Conservation (phyloP, 2,888 invertebrate species). For the Plebejus melissa region DNA sequence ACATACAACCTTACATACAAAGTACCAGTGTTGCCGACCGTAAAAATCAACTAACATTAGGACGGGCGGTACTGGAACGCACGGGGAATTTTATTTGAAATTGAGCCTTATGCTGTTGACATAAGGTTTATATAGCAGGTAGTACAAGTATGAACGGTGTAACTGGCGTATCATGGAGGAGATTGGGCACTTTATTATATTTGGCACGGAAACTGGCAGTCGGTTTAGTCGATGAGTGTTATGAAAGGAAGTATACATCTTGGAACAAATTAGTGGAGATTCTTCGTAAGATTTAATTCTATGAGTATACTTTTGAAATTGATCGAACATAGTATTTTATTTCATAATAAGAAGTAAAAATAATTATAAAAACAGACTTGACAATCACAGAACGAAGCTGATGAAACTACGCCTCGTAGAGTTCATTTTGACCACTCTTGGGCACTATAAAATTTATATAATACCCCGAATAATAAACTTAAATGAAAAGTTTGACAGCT, state of each 20-base stretch:
- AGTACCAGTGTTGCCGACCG: constrained; percentile 12
- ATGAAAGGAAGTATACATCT: neutral
- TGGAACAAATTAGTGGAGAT: neutral
- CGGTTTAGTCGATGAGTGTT: neutral
- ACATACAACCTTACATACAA: constrained; percentile 22
- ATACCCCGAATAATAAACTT: too few relatives aligned
- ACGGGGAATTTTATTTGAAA: neutral
- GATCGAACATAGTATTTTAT: neutral
- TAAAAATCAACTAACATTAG: constrained; percentile 22
- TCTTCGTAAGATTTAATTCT: neutral
- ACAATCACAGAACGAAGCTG: too few relatives aligned
- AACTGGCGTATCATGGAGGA: neutral
- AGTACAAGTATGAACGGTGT: neutral
- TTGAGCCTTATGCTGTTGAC: neutral
- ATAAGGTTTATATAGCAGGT: neutral
- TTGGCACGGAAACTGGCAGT: constrained; percentile 18
- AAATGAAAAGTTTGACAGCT: too few relatives aligned
- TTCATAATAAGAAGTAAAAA: too few relatives aligned
- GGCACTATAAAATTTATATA: too few relatives aligned
- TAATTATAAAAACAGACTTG: too few relatives aligned
- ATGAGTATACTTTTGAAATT: neutral
- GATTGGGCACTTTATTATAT: constrained; percentile 15
- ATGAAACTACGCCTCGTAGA: too few relatives aligned
- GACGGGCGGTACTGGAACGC: constrained; percentile 1
- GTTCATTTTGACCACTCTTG: too few relatives aligned